These are phyloP conservation scores for Cuculus canorus DNA, from an alignment of 2,797 vertebrate species.

Conservation along the genomic window DNA sequence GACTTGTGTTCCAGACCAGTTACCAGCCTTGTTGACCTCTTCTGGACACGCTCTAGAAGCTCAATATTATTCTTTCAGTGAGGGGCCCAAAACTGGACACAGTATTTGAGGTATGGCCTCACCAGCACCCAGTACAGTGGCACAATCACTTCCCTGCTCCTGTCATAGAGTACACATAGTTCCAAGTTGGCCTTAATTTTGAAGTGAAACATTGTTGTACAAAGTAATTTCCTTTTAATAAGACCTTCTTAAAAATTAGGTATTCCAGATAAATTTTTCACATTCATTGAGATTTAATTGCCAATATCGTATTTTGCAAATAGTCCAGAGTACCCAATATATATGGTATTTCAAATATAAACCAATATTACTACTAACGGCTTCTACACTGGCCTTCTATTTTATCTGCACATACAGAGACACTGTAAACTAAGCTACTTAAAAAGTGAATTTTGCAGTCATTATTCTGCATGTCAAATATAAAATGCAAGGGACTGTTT, in stretches of 20 bases:
- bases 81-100: too few species aligned
- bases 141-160: too few species aligned
- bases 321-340: background rate
- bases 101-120: too few species aligned
- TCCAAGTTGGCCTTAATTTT: background rate
- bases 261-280: background rate
- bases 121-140: too few species aligned
- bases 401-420: background rate
- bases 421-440: background rate
- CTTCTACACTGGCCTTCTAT: background rate
- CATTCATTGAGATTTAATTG: background rate
- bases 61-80: too few species aligned
- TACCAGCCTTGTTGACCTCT: too few species aligned
- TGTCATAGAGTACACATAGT: background rate
- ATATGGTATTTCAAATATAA: background rate
- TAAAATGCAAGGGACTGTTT: background rate
- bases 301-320: background rate
- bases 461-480: background rate
- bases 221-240: background rate
- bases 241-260: background rate
- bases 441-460: background rate
- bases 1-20: too few species aligned
- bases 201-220: background rate
- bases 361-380: background rate
- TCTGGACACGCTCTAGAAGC: too few species aligned